Base-by-base conservation (phyloP, 53 echinoderm and acorn worm genomes). In the Temnopleurus reevesii region DNA sequence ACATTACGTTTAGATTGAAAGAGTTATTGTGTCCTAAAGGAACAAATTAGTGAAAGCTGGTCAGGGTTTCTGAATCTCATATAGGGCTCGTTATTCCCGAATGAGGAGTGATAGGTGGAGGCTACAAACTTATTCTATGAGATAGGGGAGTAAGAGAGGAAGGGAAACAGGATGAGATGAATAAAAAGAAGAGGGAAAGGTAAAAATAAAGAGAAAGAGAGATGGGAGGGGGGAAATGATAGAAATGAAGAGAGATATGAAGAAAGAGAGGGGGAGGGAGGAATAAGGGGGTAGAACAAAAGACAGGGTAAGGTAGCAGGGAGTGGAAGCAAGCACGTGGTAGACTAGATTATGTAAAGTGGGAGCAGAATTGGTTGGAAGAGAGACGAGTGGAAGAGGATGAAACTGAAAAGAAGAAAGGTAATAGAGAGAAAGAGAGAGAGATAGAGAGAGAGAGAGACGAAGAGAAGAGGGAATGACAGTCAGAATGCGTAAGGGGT, bases 41-140 rank as follows among this genome's bases (percentile, higher is more conserved):
- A 59, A 59, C 59, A 59, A 59, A 59, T 59, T 59, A 59, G 59
- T 13, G 26, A 29, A 63, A 63, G 63, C 63, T 63, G 63, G 31
- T 27, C 28, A 59, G 25, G 8, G 18, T 63, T 33, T 63, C 15
- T 17, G 13, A 34, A 29, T 33, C 63, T 31, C 63, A 63, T 17
- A n/a, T 63, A 1, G 0, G 18, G 31, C 63, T 63, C 63, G 33
- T 33, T 63, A 31, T 33, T 33, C 63, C 33, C 30, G 33, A 31
- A 63, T 18, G 33, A 17, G 4, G 33, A 33, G 15, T 33, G 18
- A 63, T 29, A 63, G 29, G 63, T 63, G 63, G 33, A 63, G 30
- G 33, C 33, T 31, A 31, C 17, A 29, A 63, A 63, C 29, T 63
- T 13, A 63, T 17, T 13, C 29, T 0, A 2, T 25, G 27, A 59